Base-by-base conservation (phyloP, 2,113 vertebrate genomes). In the Alethe diademata region DNA sequence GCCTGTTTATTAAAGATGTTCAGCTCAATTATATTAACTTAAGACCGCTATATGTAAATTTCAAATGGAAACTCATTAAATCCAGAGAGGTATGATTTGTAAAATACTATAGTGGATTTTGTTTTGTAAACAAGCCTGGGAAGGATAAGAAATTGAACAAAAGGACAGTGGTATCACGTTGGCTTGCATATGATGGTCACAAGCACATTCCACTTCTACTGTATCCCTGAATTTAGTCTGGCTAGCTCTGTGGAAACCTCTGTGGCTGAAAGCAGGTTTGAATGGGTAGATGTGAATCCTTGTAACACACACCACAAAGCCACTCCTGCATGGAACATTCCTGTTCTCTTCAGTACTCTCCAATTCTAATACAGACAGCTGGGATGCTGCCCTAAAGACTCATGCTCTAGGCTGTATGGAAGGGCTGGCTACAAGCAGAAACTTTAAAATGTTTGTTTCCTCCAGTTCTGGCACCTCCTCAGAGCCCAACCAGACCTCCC, bases 381-480 rank as follows among this genome's bases (percentile, higher is more conserved):
- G 83, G 56, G 60, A 22, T 91, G 64, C 38, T 87, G 56, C 54
- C 65, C 64, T 71, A 54, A 74, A 73, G 76, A 51, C n/a, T 35
- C 8, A 25, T 50, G 45, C 58, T 66, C 33, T 62, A 40, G 47
- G 40, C 60, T 94, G 57, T 43, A 5, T 48, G 64, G 38, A 76
- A 61, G 25, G 51, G 54, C 53, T 82, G 36, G 29, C 51, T 80
- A 33, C 56, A 61, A 95, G 33, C 73, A 82, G 89, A 85, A 95
- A 70, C 33, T 67, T 91, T 19, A 4, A 88, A 92, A 90, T 93
- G 47, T 94, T 83, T 93, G 20, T 95, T 92, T 86, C 51, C 74
- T 94, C 35, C 94, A 99, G 99, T 96, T 98, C 64, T 91, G 98
- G 97, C 98, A 98, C 92, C 97, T 98, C 33, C 64, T 98, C 54